These are phyloP conservation scores for Kradibia gibbosae DNA, from an alignment of 1,140 invertebrate genomes.

Conservation along the genomic window DNA sequence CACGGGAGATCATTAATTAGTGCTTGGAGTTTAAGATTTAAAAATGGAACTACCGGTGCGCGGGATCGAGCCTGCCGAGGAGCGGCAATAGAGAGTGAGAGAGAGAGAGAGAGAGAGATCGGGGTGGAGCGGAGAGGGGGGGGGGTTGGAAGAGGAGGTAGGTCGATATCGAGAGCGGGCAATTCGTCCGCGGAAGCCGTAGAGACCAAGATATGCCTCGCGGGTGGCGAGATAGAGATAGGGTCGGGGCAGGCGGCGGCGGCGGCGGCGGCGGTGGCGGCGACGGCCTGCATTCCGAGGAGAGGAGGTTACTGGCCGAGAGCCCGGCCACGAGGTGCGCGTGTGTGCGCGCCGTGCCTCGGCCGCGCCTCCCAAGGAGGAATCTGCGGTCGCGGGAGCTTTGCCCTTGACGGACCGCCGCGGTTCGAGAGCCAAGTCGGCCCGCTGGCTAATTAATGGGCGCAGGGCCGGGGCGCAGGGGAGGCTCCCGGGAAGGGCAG, in stretches of 20 bases:
- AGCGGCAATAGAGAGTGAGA: background rate
- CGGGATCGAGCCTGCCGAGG: background rate
- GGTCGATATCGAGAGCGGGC: slow-evolving; percentile 27
- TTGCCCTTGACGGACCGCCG: slow-evolving; percentile 6
- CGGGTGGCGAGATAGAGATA: slow-evolving; percentile 27
- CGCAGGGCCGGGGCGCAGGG: background rate
- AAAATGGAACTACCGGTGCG: no score
- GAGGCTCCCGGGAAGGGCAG: background rate
- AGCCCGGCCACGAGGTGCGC: background rate
- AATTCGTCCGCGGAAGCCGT: slow-evolving; percentile 23
- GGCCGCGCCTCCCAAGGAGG: slow-evolving; percentile 10
- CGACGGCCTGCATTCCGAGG: background rate
- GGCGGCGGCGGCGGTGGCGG: background rate
- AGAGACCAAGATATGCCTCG: slow-evolving; percentile 38
- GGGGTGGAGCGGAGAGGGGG: no score
- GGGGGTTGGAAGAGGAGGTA: background rate
- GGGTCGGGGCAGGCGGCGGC: background rate
- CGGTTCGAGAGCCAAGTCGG: background rate
- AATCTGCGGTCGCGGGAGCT: slow-evolving; percentile 24
- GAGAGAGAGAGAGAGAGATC: background rate
- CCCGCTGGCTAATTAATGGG: slow-evolving; percentile 10
- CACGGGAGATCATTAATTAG: no score
- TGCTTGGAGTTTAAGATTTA: no score
- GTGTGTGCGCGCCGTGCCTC: background rate
- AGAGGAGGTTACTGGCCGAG: slow-evolving; percentile 45